These are phyloP conservation scores for Hanleya hanleyi DNA, from an alignment of 2,888 invertebrate genomes.

Conservation along the genomic window DNA sequence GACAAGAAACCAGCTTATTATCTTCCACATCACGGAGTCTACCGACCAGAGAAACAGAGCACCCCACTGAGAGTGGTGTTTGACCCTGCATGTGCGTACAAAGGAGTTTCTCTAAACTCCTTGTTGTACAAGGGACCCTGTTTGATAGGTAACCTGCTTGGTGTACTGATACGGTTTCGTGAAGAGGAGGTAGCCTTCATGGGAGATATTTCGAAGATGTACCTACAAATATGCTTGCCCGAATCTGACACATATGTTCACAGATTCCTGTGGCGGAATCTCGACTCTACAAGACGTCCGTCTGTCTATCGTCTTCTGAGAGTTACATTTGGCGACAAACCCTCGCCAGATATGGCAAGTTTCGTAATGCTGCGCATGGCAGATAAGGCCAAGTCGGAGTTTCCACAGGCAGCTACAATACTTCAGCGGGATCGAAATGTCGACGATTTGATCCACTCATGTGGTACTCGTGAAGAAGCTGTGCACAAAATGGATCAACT, in stretches of 20 bases:
- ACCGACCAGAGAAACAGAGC: conserved; percentile 17
- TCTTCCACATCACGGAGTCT: conserved; percentile 23
- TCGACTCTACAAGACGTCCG: background rate
- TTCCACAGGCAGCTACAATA: conserved; percentile 15
- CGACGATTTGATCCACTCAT: conserved; percentile 23
- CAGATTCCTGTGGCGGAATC: conserved; percentile 19
- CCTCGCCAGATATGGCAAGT: conserved; percentile 11
- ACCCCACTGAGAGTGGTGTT: conserved; percentile 18
- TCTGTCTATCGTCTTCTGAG: conserved; percentile 7
- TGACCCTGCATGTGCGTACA: conserved; percentile 15
- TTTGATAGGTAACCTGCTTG: conserved; percentile 13
- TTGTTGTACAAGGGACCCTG: background rate
- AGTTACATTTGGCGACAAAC: conserved; percentile 4
- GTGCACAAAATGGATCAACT: too few relatives aligned
- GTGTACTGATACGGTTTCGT: background rate
- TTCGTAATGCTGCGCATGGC: conserved; percentile 21
- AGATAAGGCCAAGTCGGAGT: background rate
- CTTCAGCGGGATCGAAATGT: conserved; percentile 19
- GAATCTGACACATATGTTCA: background rate
- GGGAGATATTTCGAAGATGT: conserved; percentile 18
- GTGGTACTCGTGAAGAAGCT: background rate
- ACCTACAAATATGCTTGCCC: conserved; percentile 1
- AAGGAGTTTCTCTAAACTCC: conserved; percentile 7
- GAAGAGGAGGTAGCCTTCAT: conserved; percentile 16
- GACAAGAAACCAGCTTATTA: conserved; percentile 5